Evolutionary conservation across 92 coral and sea anemone species (phyloP).

Genomic region (Blastomussa wellsi): DNA sequence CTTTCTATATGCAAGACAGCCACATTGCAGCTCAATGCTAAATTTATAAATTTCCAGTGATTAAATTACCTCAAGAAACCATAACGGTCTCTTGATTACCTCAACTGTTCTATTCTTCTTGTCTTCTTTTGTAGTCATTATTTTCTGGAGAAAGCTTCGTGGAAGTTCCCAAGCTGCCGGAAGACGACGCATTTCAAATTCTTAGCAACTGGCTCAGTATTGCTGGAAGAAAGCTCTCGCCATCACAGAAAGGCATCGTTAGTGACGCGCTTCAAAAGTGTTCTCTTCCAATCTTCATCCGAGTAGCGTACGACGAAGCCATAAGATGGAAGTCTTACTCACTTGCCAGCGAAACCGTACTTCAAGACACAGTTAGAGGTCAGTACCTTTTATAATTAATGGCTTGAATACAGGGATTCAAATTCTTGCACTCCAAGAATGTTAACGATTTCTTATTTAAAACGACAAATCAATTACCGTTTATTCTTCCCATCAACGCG

Average conservation of each 20-base stretch:
- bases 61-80: no score
- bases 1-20: background rate
- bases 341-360: slow-evolving; percentile 49
- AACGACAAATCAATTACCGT: no score
- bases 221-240: slow-evolving; percentile 59
- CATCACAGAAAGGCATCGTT: slow-evolving; percentile 48
- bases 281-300: slow-evolving; percentile 69
- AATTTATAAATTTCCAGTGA: no score
- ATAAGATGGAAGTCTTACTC: slow-evolving; percentile 74
- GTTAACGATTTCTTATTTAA: no score
- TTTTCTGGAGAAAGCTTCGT: slow-evolving; percentile 52
- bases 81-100: no score
- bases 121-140: slow-evolving; percentile 42
- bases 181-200: slow-evolving; percentile 60
- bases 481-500: no score
- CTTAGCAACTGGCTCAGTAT: slow-evolving; percentile 55
- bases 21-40: no score
- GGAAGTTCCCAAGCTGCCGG: slow-evolving; percentile 67
- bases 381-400: no score
- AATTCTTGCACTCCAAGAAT: no score
- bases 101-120: no score
- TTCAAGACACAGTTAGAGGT: slow-evolving; percentile 74
- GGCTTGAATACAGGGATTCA: background rate
- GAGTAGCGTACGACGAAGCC: slow-evolving; percentile 77
- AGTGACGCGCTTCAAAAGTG: slow-evolving; percentile 53